phyloP scores from a whole-genome alignment of 2,113 vertebrate species.

The Caloenas nicobarica region DNA sequence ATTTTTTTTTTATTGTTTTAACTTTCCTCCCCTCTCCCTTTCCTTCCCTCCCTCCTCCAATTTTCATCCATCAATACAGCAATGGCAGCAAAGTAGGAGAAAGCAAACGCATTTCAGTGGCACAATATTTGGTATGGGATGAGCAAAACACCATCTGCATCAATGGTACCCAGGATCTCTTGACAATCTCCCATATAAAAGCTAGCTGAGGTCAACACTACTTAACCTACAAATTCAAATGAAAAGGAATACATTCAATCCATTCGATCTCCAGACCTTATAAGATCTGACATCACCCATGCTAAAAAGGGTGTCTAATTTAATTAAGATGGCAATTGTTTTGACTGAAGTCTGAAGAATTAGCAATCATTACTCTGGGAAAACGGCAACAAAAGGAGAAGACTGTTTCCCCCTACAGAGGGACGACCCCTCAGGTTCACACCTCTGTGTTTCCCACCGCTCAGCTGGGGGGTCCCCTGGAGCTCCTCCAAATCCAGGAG shows the following conservation, averaged over 20 bases:
- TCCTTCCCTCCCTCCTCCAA: neutral
- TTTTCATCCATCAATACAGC: neutral
- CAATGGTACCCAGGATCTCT: neutral
- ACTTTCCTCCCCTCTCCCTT: neutral
- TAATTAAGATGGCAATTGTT: slow-evolving; percentile 26
- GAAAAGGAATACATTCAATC: neutral
- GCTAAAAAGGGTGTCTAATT: neutral
- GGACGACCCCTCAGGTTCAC: neutral
- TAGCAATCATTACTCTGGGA: neutral
- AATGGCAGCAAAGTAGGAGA: neutral
- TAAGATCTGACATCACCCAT: slow-evolving; percentile 7
- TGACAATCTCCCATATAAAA: neutral
- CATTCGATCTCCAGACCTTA: neutral
- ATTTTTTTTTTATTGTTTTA: neutral
- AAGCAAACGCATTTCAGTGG: neutral
- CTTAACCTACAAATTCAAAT: slow-evolving; percentile 26
- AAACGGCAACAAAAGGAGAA: neutral
- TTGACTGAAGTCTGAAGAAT: neutral
- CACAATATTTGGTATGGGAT: fast-evolving
- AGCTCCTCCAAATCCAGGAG: neutral
- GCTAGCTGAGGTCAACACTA: neutral
- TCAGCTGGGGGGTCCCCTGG: too few species aligned
- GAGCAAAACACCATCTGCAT: neutral
- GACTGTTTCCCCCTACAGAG: neutral
- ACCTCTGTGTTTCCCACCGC: neutral